Conservation (phyloP, 2,797 vertebrate genomes). For the Paratrypauchen microcephalus region DNA sequence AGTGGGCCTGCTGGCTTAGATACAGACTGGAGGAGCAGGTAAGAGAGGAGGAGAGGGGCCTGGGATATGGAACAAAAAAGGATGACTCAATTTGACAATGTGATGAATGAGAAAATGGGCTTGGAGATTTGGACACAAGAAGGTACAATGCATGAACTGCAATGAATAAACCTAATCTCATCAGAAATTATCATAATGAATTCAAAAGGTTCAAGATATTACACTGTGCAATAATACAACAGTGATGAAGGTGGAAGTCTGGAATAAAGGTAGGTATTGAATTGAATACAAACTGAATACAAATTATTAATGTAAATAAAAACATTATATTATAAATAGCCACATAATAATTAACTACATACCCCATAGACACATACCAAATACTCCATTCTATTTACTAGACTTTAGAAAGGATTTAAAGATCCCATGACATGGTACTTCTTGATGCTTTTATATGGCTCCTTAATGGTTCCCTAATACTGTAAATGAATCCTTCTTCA, state of each 20-base stretch:
- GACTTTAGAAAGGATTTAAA: background rate
- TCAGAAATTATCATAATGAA: background rate
- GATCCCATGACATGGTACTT: no score
- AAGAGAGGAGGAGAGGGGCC: conserved; percentile 22
- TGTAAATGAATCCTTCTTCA: no score
- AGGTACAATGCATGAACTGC: background rate
- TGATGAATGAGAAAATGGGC: conserved; percentile 1
- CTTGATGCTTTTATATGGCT: no score
- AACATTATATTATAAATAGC: no score
- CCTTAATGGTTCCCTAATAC: no score
- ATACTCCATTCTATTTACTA: no score
- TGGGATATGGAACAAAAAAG: conserved; percentile 28
- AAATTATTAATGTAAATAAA: background rate
- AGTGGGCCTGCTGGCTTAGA: conserved; percentile 32
- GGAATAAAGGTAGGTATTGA: background rate
- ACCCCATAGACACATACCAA: background rate
- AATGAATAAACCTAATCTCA: background rate
- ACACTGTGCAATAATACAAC: background rate
- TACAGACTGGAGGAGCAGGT: conserved; percentile 22
- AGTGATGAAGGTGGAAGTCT: background rate
- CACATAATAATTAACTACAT: background rate
- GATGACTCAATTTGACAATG: conserved; percentile 34
- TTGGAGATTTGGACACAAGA: conserved; percentile 5
- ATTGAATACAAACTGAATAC: background rate
- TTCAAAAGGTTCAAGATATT: background rate